Conservation (phyloP, 2,113 vertebrate species). For the Struthidea cinerea region DNA sequence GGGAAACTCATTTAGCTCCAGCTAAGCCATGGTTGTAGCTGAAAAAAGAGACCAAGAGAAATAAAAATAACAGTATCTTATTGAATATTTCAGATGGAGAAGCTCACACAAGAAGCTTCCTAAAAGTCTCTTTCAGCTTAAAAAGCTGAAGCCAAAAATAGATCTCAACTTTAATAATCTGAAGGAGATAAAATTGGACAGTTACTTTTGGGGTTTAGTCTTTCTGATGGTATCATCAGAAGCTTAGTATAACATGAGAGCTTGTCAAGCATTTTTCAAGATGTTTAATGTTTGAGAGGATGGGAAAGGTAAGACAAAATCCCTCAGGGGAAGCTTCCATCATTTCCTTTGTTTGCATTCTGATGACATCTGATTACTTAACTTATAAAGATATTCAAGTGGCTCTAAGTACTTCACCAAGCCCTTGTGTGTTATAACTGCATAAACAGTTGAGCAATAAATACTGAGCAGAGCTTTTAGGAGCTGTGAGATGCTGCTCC, state of each 20-base stretch:
- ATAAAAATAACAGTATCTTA: conserved; percentile 35
- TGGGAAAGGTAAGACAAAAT: neutral
- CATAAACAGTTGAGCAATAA: neutral
- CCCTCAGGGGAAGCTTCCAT: neutral
- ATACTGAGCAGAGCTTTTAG: neutral
- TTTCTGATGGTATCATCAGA: neutral
- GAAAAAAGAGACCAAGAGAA: neutral
- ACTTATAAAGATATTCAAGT: conserved; percentile 8
- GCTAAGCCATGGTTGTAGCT: neutral
- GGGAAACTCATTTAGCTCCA: neutral
- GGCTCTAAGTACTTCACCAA: neutral
- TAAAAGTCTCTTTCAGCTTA: neutral
- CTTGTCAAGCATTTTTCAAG: conserved; percentile 23
- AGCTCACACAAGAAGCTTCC: neutral
- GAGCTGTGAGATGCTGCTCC: neutral
- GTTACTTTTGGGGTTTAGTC: conserved; percentile 17
- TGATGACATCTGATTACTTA: conserved; percentile 36
- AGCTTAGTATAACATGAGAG: neutral
- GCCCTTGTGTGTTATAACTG: neutral
- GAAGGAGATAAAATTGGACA: neutral
- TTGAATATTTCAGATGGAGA: neutral
- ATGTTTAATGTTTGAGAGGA: neutral
- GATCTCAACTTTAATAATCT: neutral
- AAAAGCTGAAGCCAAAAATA: neutral
- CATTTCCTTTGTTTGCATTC: conserved; percentile 18